phyloP scores from a whole-genome alignment of 2,113 vertebrate species.

The Chaetura pelagica region DNA sequence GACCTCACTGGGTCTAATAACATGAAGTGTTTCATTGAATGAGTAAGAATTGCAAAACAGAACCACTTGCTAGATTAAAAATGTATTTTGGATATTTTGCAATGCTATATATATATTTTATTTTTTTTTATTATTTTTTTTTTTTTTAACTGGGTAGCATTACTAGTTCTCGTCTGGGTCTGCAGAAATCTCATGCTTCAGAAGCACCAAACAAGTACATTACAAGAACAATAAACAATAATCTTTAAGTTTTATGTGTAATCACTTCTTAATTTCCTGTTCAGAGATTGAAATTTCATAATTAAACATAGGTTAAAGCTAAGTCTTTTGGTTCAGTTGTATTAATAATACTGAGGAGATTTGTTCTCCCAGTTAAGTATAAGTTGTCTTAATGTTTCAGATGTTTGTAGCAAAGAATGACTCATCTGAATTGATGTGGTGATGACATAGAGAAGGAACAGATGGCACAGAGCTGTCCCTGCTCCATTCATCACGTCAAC shows the following conservation, averaged over 20 bases:
- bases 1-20: background rate
- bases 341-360: background rate
- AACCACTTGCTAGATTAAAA: background rate
- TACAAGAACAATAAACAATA: background rate
- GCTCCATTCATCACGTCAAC: background rate
- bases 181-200: background rate
- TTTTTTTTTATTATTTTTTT: no score
- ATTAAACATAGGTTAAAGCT: background rate
- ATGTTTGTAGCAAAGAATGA: background rate
- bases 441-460: background rate
- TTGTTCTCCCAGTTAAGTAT: background rate
- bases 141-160: background rate
- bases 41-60: conserved; percentile 1
- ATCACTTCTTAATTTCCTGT: background rate
- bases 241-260: background rate
- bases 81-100: background rate
- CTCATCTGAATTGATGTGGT: background rate
- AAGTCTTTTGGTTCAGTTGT: background rate
- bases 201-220: background rate
- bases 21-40: background rate
- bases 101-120: no score
- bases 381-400: background rate
- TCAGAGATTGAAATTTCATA: background rate
- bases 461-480: background rate
- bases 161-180: background rate